Base-by-base conservation (phyloP, 2,888 invertebrate species). In the Drosophila melanosoma region DNA sequence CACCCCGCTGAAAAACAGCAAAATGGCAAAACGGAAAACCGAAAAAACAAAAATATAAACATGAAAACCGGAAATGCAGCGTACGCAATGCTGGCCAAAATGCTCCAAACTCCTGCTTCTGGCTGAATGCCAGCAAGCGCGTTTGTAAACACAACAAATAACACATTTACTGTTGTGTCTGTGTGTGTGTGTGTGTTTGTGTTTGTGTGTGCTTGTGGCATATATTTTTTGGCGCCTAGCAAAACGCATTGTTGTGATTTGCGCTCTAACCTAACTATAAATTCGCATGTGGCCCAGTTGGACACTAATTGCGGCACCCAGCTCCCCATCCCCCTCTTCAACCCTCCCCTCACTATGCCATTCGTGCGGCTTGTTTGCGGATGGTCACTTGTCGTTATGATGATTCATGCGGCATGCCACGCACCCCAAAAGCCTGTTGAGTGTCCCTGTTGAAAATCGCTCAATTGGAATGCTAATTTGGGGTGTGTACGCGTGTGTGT, bases 131-230 rank as follows among this genome's bases (percentile, higher is more conserved):
- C 79, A 76, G 68, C 68, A 70, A 71, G 57, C 79, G 79, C 79
- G 75, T 70, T 81, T 83, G 83, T 86, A 83, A 86, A 86, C 83
- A 86, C 87, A 85, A 81, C 85, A 87, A 87, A 84, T 84, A 84
- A 76, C 84, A 87, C 72, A 82, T 65, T 83, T 81, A 33, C 76
- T 61, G 54, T 26, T 61, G 54, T 26, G 2, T 26, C 26, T 63
- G 42, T 33, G 59, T 52, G 36, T 51, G 57, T 65, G 49, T 56
- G 54, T 54, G 53, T 59, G 63, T 57, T 51, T 59, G 53, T 26
- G 42, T 58, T 64, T 58, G 40, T 38, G 68, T 48, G 71, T 58
- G 57, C 54, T 68, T 74, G 45, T 79, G 84, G 77, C 87, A 83
- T 82, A 83, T 83, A 84, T 83, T 87, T 84, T 81, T 84, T 82